Conservation (phyloP, 2,113 vertebrate genomes). For the Myotis davidii region DNA sequence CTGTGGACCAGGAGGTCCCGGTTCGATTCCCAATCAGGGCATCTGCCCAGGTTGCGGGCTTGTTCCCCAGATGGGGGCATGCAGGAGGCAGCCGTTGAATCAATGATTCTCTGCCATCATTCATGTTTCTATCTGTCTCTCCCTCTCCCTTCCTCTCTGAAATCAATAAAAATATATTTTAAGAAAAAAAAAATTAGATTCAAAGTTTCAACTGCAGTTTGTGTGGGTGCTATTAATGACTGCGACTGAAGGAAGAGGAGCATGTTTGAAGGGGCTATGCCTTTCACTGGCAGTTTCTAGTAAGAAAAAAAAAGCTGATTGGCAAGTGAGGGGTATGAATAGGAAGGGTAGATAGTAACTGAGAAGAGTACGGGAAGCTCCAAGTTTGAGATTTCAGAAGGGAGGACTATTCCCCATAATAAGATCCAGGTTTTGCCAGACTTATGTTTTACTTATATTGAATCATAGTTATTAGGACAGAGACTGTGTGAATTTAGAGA, state of each 20-base stretch:
- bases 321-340: background rate
- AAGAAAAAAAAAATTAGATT: background rate
- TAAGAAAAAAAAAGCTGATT: background rate
- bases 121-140: no score
- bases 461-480: background rate
- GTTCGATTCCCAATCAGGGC: no score
- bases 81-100: no score
- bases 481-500: background rate
- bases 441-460: background rate
- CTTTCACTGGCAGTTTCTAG: background rate
- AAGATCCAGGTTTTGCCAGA: background rate
- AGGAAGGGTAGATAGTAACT: background rate
- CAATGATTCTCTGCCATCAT: no score
- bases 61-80: no score
- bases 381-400: background rate
- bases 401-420: background rate
- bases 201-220: background rate
- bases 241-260: background rate
- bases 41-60: no score
- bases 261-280: background rate
- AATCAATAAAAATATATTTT: no score
- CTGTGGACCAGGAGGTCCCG: no score
- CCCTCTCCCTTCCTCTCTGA: no score
- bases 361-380: background rate
- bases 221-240: background rate